Conservation (phyloP, 2,113 vertebrate genomes). For the Phocoena sinus region DNA sequence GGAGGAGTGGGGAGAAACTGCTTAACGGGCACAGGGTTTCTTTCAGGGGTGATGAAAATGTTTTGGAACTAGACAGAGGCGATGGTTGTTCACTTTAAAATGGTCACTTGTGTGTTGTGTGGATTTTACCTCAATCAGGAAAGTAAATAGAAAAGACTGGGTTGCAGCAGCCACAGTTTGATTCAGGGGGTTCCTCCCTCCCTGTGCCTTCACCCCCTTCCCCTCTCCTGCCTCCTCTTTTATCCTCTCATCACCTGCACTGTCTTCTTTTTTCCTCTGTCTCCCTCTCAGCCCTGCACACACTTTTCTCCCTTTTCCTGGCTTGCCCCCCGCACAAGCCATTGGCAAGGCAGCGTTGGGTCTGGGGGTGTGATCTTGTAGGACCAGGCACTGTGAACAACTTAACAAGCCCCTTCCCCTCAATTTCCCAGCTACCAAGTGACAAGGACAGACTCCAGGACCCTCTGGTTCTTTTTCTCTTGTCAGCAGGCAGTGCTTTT, state of each 20-base stretch:
- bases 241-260: no score
- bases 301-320: not conserved
- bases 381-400: not conserved
- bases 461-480: not conserved
- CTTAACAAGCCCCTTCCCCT: not conserved
- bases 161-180: not conserved
- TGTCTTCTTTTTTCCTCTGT: not conserved
- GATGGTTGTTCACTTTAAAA: not conserved
- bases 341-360: fast-evolving
- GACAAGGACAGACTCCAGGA: not conserved
- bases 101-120: not conserved
- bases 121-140: not conserved
- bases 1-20: not conserved
- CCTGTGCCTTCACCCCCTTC: not conserved
- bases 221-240: not conserved
- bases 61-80: not conserved
- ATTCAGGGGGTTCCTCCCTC: not conserved
- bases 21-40: not conserved
- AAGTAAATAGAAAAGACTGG: not conserved
- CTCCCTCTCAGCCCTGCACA: not conserved
- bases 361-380: not conserved
- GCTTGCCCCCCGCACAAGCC: fast-evolving
- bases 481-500: not conserved
- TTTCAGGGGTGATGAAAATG: not conserved
- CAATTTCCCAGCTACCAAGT: not conserved